phyloP scores from a whole-genome alignment of 2,113 vertebrate species.

The Rhombomys opimus region DNA sequence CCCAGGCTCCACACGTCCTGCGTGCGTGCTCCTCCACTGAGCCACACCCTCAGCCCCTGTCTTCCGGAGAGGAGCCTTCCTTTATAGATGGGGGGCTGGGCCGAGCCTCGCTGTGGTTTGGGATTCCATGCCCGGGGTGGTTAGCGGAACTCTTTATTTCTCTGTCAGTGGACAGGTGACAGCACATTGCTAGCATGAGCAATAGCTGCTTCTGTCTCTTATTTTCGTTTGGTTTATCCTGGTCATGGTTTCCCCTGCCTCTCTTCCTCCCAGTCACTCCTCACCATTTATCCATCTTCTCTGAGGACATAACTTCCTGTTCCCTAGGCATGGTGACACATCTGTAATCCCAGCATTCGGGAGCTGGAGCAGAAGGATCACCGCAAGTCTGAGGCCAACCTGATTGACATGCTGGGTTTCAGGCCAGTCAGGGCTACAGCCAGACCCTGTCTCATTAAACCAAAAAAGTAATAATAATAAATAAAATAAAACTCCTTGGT shows the following conservation, averaged over 20 bases:
- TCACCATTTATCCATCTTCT: background rate
- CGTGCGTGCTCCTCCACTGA: background rate
- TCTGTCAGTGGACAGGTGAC: background rate
- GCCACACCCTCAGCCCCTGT: background rate
- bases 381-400: background rate
- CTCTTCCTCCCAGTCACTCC: background rate
- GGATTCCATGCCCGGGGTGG: background rate
- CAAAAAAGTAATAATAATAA: background rate
- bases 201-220: background rate
- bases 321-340: background rate
- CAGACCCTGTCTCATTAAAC: background rate
- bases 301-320: background rate
- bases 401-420: too few relatives aligned
- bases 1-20: background rate
- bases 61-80: background rate
- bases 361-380: background rate
- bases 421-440: background rate
- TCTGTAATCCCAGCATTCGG: too few relatives aligned
- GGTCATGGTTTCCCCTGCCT: background rate
- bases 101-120: too few relatives aligned
- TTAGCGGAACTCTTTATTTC: background rate
- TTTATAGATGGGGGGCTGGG: background rate
- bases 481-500: background rate
- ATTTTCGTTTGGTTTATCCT: background rate
- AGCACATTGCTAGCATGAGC: too few relatives aligned